Conservation (phyloP, 2,797 vertebrate genomes). For the Menidia menidia region DNA sequence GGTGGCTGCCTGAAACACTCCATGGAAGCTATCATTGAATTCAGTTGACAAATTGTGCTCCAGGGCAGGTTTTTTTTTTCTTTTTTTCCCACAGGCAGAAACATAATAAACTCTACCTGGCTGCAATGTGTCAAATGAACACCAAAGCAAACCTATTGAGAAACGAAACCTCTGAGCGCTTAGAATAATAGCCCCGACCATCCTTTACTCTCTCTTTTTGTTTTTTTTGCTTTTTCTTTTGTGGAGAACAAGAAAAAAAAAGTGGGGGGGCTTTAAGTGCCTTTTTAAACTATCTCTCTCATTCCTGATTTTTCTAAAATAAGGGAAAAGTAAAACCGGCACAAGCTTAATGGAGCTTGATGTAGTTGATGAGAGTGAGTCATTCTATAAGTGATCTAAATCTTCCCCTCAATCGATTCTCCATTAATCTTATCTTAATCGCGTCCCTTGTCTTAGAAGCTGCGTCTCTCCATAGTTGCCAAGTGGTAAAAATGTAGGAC, state of each 20-base stretch:
- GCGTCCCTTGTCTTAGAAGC: conserved; percentile 17
- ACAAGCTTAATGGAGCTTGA: conserved; percentile 27
- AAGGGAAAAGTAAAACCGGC: conserved; percentile 8
- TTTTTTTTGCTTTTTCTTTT: background rate
- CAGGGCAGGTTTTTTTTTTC: conserved; percentile 1
- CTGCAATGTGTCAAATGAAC: conserved; percentile 46
- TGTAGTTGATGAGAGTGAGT: conserved; percentile 3
- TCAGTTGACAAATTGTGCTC: conserved; percentile 19
- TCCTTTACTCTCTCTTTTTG: background rate
- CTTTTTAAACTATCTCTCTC: conserved; percentile 1
- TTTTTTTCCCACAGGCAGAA: conserved; percentile 42
- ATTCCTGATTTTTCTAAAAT: background rate
- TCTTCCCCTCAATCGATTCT: background rate
- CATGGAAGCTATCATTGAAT: conserved; percentile 15
- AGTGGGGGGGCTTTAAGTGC: conserved; percentile 1
- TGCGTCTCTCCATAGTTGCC: conserved; percentile 21
- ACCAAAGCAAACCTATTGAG: conserved; percentile 20
- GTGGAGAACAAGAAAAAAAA: conserved; percentile 1
- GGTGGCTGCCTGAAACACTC: background rate
- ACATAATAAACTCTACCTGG: conserved; percentile 51
- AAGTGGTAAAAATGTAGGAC: conserved; percentile 16
- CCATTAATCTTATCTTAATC: conserved; percentile 32
- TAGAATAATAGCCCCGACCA: conserved; percentile 55
- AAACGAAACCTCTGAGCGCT: conserved; percentile 47
- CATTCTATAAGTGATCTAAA: conserved; percentile 13